Conservation (phyloP, 2,888 invertebrate genomes). For the Zygaena filipendulae region DNA sequence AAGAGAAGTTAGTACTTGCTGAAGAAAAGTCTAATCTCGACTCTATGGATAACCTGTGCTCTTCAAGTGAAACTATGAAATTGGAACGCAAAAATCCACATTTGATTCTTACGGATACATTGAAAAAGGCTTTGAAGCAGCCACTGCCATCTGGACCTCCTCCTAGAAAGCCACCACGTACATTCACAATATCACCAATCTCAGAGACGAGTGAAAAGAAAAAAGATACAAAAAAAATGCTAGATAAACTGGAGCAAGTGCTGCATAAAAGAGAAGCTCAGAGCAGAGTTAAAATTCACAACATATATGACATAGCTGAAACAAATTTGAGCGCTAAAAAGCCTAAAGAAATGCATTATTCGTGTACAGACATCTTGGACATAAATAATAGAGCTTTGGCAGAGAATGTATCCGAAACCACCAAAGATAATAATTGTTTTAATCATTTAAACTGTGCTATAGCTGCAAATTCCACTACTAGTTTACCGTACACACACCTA, state of each 20-base stretch:
- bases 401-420: neutral
- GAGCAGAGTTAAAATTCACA: constrained; percentile 26
- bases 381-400: neutral
- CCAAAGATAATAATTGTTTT: constrained; percentile 30
- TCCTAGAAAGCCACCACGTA: constrained; percentile 80
- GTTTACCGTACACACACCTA: constrained; percentile 47
- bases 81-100: constrained; percentile 55
- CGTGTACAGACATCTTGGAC: constrained; percentile 59
- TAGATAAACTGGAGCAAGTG: constrained; percentile 72
- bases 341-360: constrained; percentile 57
- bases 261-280: constrained; percentile 58
- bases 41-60: constrained; percentile 37
- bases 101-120: constrained; percentile 64
- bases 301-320: constrained; percentile 30
- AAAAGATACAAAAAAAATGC: constrained; percentile 71
- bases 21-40: constrained; percentile 34
- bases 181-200: constrained; percentile 49
- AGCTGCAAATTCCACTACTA: constrained; percentile 38
- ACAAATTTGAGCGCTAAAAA: constrained; percentile 30
- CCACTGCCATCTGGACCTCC: constrained; percentile 77
- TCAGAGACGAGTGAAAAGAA: constrained; percentile 25
- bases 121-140: constrained; percentile 73
- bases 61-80: constrained; percentile 51
- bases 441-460: constrained; percentile 53
- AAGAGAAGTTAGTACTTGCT: constrained; percentile 2